These are phyloP conservation scores for Sceloporus undulatus DNA, from an alignment of 2,113 vertebrate species.

Conservation along the genomic window DNA sequence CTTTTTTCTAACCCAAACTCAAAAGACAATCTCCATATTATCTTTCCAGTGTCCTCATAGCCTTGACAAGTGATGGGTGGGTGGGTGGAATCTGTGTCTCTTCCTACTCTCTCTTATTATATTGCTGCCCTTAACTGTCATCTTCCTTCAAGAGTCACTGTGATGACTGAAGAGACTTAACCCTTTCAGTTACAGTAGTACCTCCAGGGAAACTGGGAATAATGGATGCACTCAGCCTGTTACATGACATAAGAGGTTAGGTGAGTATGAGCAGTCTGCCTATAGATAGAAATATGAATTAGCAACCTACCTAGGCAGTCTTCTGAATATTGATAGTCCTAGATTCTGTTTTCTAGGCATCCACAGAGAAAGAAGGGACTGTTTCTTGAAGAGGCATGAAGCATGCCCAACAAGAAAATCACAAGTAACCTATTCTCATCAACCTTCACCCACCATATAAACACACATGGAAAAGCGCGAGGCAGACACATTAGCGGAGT, in stretches of 20 bases:
- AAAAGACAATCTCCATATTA: background rate
- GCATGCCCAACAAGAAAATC: background rate
- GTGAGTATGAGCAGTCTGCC: background rate
- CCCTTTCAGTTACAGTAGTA: background rate
- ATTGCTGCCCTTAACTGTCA: background rate
- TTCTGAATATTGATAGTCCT: background rate
- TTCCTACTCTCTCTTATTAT: background rate
- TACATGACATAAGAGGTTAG: background rate
- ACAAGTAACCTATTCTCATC: background rate
- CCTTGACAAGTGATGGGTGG: background rate
- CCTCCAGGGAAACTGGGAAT: background rate
- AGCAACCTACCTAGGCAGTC: too few species aligned
- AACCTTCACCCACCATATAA: background rate
- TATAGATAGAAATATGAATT: background rate
- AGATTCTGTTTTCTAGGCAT: background rate
- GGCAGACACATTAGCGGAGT: constrained; percentile 35
- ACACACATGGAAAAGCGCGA: constrained; percentile 2
- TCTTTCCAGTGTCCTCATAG: background rate
- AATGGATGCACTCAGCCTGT: background rate
- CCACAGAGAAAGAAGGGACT: background rate
- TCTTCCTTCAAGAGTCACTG: background rate
- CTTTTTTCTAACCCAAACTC: background rate
- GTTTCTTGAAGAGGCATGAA: background rate
- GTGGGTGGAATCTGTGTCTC: background rate
- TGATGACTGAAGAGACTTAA: background rate